Evolutionary conservation across 2,113 vertebrate genomes (phyloP).

Genomic region (Phylloscopus trochiloides): DNA sequence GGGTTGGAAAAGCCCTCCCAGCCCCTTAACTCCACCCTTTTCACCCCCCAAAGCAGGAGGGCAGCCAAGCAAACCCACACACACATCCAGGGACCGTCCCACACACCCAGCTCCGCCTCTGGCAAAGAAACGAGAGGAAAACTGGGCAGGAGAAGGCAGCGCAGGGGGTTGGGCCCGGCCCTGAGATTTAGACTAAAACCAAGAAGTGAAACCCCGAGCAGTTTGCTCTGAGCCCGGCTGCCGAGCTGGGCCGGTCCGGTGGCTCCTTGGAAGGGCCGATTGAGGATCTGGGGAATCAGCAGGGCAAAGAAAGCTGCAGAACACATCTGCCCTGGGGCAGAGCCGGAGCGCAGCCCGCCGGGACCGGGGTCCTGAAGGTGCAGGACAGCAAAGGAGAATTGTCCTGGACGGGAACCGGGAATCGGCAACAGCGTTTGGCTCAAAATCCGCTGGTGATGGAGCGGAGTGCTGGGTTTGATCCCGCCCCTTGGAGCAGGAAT

Average conservation of each 20-base stretch:
- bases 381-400: background rate
- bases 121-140: background rate
- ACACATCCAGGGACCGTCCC: background rate
- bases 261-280: background rate
- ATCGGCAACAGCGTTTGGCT: background rate
- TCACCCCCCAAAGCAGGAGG: accelerated
- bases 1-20: background rate
- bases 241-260: background rate
- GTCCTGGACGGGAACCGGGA: background rate
- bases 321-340: background rate
- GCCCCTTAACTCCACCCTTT: background rate
- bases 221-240: background rate
- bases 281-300: background rate
- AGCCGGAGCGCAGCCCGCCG: background rate
- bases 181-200: background rate
- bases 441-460: background rate
- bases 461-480: background rate
- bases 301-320: background rate
- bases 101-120: background rate
- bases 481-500: background rate
- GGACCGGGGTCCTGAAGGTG: background rate
- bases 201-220: too few species aligned
- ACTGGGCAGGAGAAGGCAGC: background rate
- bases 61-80: background rate
- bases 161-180: accelerated